Evolutionary conservation across 2,797 vertebrate species (phyloP), one percentile per base, ranked within the genome.

Genomic region (Molossus alvarezi): DNA sequence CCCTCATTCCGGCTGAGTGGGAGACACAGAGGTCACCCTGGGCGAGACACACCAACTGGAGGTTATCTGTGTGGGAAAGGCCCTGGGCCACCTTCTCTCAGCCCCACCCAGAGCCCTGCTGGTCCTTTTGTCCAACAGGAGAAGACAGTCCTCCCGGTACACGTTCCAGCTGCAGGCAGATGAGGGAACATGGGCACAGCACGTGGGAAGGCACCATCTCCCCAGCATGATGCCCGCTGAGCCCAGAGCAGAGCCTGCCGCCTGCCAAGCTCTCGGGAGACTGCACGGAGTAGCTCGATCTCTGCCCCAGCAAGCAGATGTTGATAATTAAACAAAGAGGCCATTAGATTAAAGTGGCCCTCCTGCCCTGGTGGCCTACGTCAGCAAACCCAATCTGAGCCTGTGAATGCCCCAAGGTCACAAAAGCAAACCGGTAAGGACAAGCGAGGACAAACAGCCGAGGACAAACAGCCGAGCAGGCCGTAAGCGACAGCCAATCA

Each of bases 301-400:
- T 90, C 21, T 8, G 0, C 5, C 73, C 48, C 60, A 64, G 14
- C 17, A 6, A 55, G 55, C 55, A 45, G 55, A 8, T 14, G 11
- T 48, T 33, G 65, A 14, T 10, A 25, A 57, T 13, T 27, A 41
- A 73, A 48, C 20, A 4, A 20, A 45, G 33, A 62, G 20, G 57
- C 57, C 41, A 2, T n/a, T 17, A 0, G 9, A 53, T 1, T 0
- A 5, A 72, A 12, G 37, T 0, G 20, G 10, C 76, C 23, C 18
- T 1, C 8, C 3, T 2, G 53, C 41, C 0, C 4, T 3, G 10
- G 10, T 1, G 1, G 23, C 60, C 33, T 11, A 4, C 0, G 11
- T 37, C 18, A 27, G 37, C 15, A 51, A 17, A 48, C 27, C 17
- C 0, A 48, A 57, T 4, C 37, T 3, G 10, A 27, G 48, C 48